Conservation (phyloP, 2,797 vertebrate species). For the Pristis pectinata region DNA sequence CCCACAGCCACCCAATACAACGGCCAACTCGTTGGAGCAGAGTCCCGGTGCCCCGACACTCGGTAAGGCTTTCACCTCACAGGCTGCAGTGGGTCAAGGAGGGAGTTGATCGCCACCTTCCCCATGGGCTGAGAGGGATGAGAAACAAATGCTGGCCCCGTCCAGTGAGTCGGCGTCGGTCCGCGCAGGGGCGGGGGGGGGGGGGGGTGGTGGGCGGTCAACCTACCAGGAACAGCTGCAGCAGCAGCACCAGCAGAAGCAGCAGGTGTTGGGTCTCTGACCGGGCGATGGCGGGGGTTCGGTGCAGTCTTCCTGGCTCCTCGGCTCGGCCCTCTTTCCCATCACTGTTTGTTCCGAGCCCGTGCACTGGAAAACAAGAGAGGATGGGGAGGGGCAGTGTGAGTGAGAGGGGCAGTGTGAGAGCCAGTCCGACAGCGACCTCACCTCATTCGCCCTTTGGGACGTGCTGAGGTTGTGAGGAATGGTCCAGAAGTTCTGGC, state of each 20-base stretch:
- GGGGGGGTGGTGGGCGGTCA: not conserved
- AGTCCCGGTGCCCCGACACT: not conserved
- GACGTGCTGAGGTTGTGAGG: not conserved
- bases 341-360: slow-evolving; percentile 84
- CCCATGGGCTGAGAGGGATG: too few species aligned
- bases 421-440: not conserved
- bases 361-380: slow-evolving; percentile 51
- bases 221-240: slow-evolving; percentile 98
- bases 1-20: too few species aligned
- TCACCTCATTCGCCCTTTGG: not conserved
- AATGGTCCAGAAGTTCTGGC: not conserved
- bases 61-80: not conserved
- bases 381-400: not conserved
- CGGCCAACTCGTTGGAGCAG: too few species aligned
- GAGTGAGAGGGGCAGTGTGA: too few species aligned
- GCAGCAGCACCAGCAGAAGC: slow-evolving; percentile 53
- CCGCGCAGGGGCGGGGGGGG: too few species aligned
- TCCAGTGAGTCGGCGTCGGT: too few species aligned
- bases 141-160: not conserved
- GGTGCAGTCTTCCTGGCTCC: slow-evolving; percentile 80
- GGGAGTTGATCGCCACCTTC: too few species aligned
- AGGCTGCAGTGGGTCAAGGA: not conserved
- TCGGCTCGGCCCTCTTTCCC: slow-evolving; percentile 95
- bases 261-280: slow-evolving; percentile 93
- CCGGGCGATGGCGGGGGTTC: slow-evolving; percentile 78